Percentiles rank a stretch among this genome's conserved stretches.
Conservation (phyloP, 2,797 vertebrate species). For the Amphiprion clarkii region DNA sequence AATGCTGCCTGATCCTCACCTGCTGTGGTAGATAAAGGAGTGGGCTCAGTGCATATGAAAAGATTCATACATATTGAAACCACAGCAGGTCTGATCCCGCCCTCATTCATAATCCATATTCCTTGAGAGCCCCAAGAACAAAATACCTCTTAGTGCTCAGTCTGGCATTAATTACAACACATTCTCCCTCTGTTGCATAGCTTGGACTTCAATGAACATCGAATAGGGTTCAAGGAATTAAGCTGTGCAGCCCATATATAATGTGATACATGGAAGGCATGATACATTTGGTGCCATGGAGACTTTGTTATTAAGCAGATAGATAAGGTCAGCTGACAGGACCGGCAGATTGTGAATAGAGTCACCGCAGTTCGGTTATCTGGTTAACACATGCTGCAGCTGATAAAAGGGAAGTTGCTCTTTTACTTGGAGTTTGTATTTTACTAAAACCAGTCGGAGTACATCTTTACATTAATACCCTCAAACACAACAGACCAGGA, state of each 20-base stretch:
- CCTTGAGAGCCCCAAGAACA: constrained; percentile 77
- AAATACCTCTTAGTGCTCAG: constrained; percentile 74
- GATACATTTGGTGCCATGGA: constrained; percentile 30
- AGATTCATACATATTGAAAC: constrained; percentile 84
- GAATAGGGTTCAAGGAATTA: constrained; percentile 31
- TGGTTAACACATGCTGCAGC: constrained; percentile 8
- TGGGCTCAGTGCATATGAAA: constrained; percentile 73
- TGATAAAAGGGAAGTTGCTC: not conserved
- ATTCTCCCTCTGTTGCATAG: constrained; percentile 70
- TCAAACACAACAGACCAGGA: too few relatives aligned
- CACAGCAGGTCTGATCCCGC: constrained; percentile 79
- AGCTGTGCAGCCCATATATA: constrained; percentile 43
- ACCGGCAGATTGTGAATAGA: constrained; percentile 33
- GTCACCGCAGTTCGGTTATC: not conserved
- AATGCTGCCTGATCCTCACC: constrained; percentile 65
- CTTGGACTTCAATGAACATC: constrained; percentile 39
- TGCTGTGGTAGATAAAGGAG: constrained; percentile 76
- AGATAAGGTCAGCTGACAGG: constrained; percentile 41
- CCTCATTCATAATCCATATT: constrained; percentile 84
- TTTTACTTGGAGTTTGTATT: not conserved
- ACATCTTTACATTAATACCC: too few relatives aligned
- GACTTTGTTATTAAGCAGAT: constrained; percentile 38
- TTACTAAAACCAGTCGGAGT: not conserved
- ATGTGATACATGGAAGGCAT: constrained; percentile 44
- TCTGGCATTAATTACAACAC: constrained; percentile 77